phyloP scores from a whole-genome alignment of 2,888 invertebrate genomes.

The Thera obeliscata region DNA sequence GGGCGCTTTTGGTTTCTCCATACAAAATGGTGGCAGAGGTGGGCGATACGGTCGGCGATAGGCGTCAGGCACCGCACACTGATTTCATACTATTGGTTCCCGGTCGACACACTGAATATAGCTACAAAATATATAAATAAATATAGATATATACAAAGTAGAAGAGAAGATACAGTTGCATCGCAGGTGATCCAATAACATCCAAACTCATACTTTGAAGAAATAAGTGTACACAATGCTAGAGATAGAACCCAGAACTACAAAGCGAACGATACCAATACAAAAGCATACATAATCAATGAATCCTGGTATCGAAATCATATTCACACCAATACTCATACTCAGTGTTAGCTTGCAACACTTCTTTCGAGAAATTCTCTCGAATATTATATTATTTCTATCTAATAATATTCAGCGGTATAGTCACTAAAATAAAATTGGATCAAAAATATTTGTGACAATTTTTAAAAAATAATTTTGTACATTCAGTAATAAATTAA shows the following conservation, averaged over 20 bases:
- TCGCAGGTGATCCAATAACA: not conserved
- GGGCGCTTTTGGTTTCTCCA: no score
- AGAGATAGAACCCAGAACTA: not conserved
- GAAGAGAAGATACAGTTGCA: not conserved
- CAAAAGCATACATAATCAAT: conserved; percentile 22
- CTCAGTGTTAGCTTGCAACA: conserved; percentile 5
- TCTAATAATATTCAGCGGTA: not conserved
- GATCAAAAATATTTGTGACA: no score
- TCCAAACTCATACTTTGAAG: not conserved
- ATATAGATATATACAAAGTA: no score
- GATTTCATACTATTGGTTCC: no score
- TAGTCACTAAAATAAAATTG: not conserved
- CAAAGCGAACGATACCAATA: conserved; percentile 1
- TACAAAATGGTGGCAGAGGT: no score
- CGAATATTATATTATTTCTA: not conserved
- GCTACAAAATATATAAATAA: no score
- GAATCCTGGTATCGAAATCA: conserved; percentile 11
- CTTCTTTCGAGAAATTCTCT: conserved; percentile 7
- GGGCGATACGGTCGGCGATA: no score
- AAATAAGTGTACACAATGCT: not conserved
- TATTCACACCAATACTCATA: conserved; percentile 12
- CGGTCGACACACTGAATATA: no score
- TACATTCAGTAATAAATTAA: no score
- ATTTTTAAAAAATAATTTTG: no score
- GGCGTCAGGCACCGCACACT: no score